These are phyloP conservation scores for Cyphomyrmex costatus DNA, from an alignment of 1,140 invertebrate genomes.

Conservation along the genomic window DNA sequence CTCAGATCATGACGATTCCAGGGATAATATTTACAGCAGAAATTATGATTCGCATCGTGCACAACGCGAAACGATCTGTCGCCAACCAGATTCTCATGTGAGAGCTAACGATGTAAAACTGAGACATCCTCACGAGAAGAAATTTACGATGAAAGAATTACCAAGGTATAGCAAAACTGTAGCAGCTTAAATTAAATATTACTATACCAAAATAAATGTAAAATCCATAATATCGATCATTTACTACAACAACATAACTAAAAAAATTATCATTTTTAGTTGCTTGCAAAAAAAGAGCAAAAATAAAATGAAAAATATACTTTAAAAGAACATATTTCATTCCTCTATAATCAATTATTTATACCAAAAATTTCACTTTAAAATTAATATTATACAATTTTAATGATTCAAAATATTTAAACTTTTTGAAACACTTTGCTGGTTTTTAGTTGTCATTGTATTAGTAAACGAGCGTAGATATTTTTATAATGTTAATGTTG, in stretches of 20 bases:
- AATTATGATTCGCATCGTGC: constrained; percentile 63
- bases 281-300: too few relatives aligned
- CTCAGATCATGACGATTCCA: constrained; percentile 47
- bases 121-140: constrained; percentile 50
- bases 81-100: background rate
- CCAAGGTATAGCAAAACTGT: constrained; percentile 65
- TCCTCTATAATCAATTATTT: too few relatives aligned
- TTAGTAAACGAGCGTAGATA: background rate
- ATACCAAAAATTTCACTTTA: too few relatives aligned
- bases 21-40: constrained; percentile 48
- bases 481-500: background rate
- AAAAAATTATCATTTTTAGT: too few relatives aligned
- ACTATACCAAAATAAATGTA: background rate
- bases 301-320: too few relatives aligned
- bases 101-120: background rate
- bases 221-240: background rate
- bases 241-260: too few relatives aligned
- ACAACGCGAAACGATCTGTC: constrained; percentile 34
- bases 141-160: constrained; percentile 62
- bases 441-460: too few relatives aligned
- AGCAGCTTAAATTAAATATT: background rate
- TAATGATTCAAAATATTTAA: too few relatives aligned
- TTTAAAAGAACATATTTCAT: too few relatives aligned
- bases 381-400: too few relatives aligned
- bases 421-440: too few relatives aligned